A percentile compares a stretch with the other conserved stretches of the same genome.
Conservation (phyloP, 1,140 invertebrate genomes). For the Goniozus legneri region DNA sequence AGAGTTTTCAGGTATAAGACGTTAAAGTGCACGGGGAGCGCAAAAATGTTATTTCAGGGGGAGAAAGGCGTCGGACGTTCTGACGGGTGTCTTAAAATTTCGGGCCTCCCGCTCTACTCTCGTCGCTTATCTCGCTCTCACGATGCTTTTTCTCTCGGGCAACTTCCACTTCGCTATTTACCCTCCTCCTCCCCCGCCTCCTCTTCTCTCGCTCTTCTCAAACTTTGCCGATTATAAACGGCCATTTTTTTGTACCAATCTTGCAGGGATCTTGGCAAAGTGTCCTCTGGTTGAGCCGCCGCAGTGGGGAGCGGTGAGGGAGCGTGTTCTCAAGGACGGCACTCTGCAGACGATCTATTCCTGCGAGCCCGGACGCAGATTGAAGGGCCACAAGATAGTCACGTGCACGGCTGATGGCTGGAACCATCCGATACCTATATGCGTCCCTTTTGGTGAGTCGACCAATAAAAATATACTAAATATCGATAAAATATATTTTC, state of each 20-base stretch:
- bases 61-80: no score
- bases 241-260: not conserved
- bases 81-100: no score
- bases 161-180: no score
- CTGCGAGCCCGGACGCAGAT: conserved; percentile 35
- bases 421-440: conserved; percentile 40
- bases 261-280: conserved; percentile 32
- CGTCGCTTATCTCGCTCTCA: no score
- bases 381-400: conserved; percentile 42
- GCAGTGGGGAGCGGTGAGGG: conserved; percentile 35
- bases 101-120: no score
- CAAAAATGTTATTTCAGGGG: no score
- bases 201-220: not conserved
- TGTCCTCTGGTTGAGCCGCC: conserved; percentile 36
- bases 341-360: conserved; percentile 39
- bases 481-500: no score
- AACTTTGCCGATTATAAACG: not conserved
- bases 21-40: no score
- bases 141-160: no score
- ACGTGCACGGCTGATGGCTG: conserved; percentile 39
- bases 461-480: not conserved
- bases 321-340: conserved; percentile 35
- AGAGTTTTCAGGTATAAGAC: no score
- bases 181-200: no score
- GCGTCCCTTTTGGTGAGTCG: conserved; percentile 35